phyloP scores from a whole-genome alignment of 2,797 vertebrate genomes.

The Choloepus didactylus region DNA sequence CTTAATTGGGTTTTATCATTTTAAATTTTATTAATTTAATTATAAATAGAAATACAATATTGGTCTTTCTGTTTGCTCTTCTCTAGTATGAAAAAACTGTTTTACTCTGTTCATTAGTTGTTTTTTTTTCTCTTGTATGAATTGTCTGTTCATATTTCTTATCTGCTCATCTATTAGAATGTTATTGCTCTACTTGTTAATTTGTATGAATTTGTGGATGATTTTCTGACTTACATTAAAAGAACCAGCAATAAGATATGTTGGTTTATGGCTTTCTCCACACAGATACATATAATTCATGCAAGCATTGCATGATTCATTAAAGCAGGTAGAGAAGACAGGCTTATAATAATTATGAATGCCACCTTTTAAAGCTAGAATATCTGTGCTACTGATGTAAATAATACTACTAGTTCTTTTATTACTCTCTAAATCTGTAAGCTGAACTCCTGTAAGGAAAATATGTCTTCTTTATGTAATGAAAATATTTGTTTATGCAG shows the following conservation, averaged over 20 bases:
- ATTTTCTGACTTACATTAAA: conserved; percentile 71
- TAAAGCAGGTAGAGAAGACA: conserved; percentile 73
- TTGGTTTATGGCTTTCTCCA: conserved; percentile 7
- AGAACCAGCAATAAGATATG: conserved; percentile 55
- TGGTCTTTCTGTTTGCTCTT: conserved; percentile 45
- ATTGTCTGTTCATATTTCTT: conserved; percentile 57
- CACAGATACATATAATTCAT: conserved; percentile 56
- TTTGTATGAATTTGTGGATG: conserved; percentile 64
- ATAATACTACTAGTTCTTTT: conserved; percentile 78
- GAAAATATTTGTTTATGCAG: conserved; percentile 79
- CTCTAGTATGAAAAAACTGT: background rate
- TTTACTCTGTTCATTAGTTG: conserved; percentile 40
- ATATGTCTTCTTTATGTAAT: conserved; percentile 73
- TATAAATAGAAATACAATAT: background rate
- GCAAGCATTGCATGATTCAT: conserved; percentile 67
- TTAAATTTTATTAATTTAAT: conserved; percentile 23
- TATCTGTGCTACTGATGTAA: conserved; percentile 77
- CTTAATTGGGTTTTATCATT: background rate
- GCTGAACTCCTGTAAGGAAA: conserved; percentile 79
- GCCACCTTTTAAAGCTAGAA: conserved; percentile 78
- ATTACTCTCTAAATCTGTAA: conserved; percentile 80
- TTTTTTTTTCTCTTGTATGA: conserved; percentile 64
- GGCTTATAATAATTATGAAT: conserved; percentile 78
- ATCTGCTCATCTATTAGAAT: conserved; percentile 65
- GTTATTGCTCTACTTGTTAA: conserved; percentile 65